These are phyloP conservation scores for Australoheros scitulus DNA, from an alignment of 2,113 vertebrate species.

Conservation along the genomic window DNA sequence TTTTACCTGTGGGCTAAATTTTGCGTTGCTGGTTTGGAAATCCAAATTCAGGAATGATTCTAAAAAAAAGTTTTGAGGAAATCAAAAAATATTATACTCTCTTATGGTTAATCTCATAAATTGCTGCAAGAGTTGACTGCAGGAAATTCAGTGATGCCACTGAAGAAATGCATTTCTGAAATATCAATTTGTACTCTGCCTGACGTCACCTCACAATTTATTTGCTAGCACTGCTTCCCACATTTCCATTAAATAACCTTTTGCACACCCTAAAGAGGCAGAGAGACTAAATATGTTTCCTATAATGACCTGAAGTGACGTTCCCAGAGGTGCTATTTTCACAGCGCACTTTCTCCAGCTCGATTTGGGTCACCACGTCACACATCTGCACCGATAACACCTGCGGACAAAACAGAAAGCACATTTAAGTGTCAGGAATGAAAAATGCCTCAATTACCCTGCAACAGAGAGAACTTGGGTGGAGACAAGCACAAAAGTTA, in stretches of 20 bases:
- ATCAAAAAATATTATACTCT: background rate
- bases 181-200: background rate
- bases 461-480: background rate
- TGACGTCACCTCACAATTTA: conserved; percentile 7
- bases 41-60: background rate
- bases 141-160: background rate
- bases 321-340: conserved; percentile 74
- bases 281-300: conserved; percentile 22
- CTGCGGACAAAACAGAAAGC: conserved; percentile 56
- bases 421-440: conserved; percentile 1
- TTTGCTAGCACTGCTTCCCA: background rate
- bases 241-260: conserved; percentile 41
- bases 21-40: background rate
- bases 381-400: conserved; percentile 76
- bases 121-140: background rate
- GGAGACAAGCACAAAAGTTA: background rate
- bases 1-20: background rate
- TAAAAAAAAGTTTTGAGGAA: background rate
- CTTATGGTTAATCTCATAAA: background rate
- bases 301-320: conserved; percentile 75
- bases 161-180: background rate
- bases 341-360: conserved; percentile 75
- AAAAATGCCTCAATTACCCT: background rate
- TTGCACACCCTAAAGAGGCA: conserved; percentile 15
- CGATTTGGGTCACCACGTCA: conserved; percentile 77